phyloP scores from a whole-genome alignment of 2,797 vertebrate species.

The Diceros bicornis region DNA sequence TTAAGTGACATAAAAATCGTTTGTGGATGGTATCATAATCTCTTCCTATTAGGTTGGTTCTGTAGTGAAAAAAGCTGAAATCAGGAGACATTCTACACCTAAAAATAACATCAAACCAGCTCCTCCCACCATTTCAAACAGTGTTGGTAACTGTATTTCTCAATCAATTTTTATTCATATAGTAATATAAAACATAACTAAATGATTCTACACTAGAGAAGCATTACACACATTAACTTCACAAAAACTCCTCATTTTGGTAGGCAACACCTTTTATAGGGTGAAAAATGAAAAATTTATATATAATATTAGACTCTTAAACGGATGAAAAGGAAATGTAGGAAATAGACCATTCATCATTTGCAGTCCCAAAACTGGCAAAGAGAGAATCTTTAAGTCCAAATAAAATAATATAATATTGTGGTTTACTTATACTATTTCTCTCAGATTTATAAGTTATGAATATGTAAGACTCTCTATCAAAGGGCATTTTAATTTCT shows the following conservation, averaged over 20 bases:
- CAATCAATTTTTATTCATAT: constrained; percentile 8
- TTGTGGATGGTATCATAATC: background rate
- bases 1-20: constrained; percentile 17
- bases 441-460: constrained; percentile 20
- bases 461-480: background rate
- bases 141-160: background rate
- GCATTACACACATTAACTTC: background rate
- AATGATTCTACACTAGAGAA: background rate
- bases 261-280: background rate
- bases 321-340: background rate
- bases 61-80: background rate
- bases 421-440: constrained; percentile 15
- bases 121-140: background rate
- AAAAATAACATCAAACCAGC: constrained; percentile 4
- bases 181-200: background rate
- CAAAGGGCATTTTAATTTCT: constrained; percentile 40
- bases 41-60: background rate
- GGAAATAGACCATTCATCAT: background rate
- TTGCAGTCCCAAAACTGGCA: constrained; percentile 10
- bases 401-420: background rate
- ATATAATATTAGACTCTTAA: background rate
- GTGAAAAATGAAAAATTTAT: background rate
- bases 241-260: background rate
- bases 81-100: background rate
- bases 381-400: background rate